Evolutionary conservation across 2,797 vertebrate genomes (phyloP).

Genomic region (Chelidonichthys spinosus): DNA sequence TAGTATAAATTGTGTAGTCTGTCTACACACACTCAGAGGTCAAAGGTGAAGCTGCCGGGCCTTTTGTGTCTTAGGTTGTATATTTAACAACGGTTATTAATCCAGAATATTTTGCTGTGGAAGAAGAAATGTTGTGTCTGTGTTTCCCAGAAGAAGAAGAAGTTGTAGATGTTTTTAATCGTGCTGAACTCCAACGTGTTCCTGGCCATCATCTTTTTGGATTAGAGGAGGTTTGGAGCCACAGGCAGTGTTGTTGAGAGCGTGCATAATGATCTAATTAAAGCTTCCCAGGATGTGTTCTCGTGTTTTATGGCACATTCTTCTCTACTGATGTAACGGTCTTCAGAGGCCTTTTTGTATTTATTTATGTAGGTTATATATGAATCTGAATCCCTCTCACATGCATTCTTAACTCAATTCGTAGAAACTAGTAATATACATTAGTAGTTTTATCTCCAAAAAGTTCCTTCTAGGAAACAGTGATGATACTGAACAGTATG

Average conservation of each 20-base stretch:
- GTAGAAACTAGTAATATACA: background rate
- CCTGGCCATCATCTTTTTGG: conserved; percentile 52
- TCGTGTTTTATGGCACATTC: conserved; percentile 78
- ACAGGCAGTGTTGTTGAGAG: conserved; percentile 63
- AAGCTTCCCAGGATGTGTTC: conserved; percentile 77
- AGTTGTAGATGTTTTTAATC: conserved; percentile 46
- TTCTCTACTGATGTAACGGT: conserved; percentile 79
- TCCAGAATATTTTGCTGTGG: background rate
- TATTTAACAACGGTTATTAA: conserved; percentile 15
- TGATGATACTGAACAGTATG: background rate
- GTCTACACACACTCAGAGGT: conserved; percentile 27
- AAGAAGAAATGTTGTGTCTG: background rate
- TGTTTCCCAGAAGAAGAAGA: conserved; percentile 24
- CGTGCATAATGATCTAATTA: conserved; percentile 81
- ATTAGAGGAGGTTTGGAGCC: conserved; percentile 58
- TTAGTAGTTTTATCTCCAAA: background rate
- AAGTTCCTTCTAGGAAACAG: background rate
- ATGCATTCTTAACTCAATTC: conserved; percentile 24
- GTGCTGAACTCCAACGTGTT: conserved; percentile 54
- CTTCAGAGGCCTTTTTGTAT: conserved; percentile 36
- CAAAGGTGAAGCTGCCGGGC: conserved; percentile 22
- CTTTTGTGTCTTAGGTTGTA: conserved; percentile 6
- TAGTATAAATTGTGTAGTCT: conserved; percentile 48
- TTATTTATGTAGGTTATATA: conserved; percentile 15
- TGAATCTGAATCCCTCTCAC: conserved; percentile 24